These are phyloP conservation scores for Jaculus jaculus DNA, from an alignment of 2,113 vertebrate genomes.

Conservation along the genomic window DNA sequence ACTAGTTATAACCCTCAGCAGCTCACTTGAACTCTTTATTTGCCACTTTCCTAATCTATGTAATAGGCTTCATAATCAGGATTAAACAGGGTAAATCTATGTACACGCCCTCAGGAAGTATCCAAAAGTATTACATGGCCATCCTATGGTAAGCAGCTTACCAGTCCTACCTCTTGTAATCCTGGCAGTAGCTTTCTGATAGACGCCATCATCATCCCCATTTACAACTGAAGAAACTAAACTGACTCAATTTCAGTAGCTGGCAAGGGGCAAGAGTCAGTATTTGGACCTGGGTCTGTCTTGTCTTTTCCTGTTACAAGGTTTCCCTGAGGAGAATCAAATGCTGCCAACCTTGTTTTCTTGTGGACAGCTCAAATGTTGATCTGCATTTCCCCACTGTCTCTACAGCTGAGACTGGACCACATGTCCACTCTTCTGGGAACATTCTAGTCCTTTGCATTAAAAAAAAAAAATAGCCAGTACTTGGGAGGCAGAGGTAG, in stretches of 20 bases:
- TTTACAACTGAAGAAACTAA: conserved; percentile 5
- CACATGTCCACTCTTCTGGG: neutral
- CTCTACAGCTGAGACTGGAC: neutral
- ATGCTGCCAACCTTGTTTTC: neutral
- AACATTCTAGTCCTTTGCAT: conserved; percentile 6
- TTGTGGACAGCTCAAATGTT: neutral
- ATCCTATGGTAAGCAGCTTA: neutral
- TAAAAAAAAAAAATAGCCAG: neutral
- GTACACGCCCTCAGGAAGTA: conserved; percentile 28
- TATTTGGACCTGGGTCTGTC: neutral
- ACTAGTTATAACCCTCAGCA: neutral
- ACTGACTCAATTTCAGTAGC: neutral
- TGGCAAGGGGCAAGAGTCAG: neutral
- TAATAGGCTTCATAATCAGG: conserved; percentile 55
- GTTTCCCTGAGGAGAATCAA: neutral
- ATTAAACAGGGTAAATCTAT: conserved; percentile 53
- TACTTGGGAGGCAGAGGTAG: too few relatives aligned
- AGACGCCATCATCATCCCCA: neutral
- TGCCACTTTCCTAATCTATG: conserved; percentile 59
- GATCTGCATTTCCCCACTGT: neutral
- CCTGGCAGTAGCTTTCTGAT: neutral
- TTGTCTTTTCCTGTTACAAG: conserved; percentile 23
- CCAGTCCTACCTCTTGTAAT: neutral
- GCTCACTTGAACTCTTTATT: conserved; percentile 36
- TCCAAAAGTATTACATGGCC: neutral